Percentiles rank a stretch among this genome's conserved stretches.
Conservation (phyloP, 1,140 invertebrate genomes). For the Metaphire vulgaris region DNA sequence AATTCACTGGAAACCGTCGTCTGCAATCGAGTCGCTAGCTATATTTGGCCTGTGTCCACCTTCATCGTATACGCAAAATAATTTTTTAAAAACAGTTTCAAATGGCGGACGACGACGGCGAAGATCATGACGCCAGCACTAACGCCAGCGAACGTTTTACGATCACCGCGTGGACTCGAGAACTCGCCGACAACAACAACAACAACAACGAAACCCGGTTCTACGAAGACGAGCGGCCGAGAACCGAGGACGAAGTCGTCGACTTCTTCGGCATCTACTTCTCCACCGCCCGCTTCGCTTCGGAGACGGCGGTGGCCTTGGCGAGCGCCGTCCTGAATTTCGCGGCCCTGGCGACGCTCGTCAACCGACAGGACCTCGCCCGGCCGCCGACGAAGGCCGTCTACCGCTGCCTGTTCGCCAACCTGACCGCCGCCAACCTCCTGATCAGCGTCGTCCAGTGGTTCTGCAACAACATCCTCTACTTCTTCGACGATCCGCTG, state of each 20-base stretch:
- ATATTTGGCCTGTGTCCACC: too few species aligned
- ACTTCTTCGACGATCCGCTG: background rate
- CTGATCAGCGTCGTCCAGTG: background rate
- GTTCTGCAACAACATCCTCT: background rate
- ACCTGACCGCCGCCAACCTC: background rate
- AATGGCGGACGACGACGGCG: too few species aligned
- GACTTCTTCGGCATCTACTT: slow-evolving; percentile 3
- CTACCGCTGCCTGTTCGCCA: background rate
- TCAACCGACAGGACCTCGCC: background rate
- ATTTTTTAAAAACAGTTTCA: too few species aligned
- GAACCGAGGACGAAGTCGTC: background rate
- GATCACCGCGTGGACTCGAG: too few species aligned
- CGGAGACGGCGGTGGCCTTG: background rate
- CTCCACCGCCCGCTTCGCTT: background rate
- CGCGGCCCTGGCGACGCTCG: background rate
- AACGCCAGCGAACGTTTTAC: too few species aligned
- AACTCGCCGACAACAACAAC: background rate
- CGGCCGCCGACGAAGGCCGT: slow-evolving; percentile 1
- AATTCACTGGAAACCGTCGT: too few species aligned
- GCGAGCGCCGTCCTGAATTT: background rate
- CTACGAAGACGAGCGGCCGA: background rate
- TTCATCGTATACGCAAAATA: too few species aligned
- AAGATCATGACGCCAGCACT: too few species aligned
- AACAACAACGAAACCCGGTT: background rate
- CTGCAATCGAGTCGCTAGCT: too few species aligned